A percentile compares a stretch with the other conserved stretches of the same genome.
These are phyloP conservation scores for Anoura caudifer DNA, from an alignment of 2,113 vertebrate species.

Conservation along the genomic window DNA sequence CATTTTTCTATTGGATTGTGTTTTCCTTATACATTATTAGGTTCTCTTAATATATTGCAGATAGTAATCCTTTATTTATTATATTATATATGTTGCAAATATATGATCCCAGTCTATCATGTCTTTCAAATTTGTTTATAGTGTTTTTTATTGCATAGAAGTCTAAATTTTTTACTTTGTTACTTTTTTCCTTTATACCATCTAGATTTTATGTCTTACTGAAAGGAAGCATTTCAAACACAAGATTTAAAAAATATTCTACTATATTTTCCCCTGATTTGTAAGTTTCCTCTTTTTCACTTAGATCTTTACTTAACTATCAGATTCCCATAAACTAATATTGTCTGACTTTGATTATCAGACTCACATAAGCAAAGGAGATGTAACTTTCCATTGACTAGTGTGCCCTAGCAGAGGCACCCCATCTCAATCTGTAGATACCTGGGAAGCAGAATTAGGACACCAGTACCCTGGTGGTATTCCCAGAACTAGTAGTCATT, in stretches of 20 bases:
- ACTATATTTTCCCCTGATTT: not conserved
- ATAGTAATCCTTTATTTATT: not conserved
- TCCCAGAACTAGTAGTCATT: not conserved
- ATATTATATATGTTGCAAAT: conserved; percentile 9
- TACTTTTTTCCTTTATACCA: not conserved
- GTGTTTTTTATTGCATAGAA: not conserved
- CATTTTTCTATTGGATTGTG: not conserved
- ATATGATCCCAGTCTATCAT: not conserved
- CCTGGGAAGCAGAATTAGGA: not conserved
- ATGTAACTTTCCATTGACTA: not conserved
- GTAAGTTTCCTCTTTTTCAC: not conserved
- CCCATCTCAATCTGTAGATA: not conserved
- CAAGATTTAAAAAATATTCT: not conserved
- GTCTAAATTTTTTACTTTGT: not conserved
- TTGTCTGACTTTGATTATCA: not conserved
- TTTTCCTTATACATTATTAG: conserved; percentile 17
- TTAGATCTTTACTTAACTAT: conserved; percentile 6
- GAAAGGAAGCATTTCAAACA: not conserved
- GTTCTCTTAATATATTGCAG: not conserved
- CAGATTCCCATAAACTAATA: not conserved
- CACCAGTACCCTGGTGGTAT: not conserved
- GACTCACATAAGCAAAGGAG: not conserved
- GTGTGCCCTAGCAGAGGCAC: not conserved
- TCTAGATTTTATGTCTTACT: not conserved
- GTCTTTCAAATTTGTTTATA: conserved; percentile 21